These are phyloP conservation scores for Meghimatium bilineatum DNA, from an alignment of 2,888 invertebrate genomes.

Conservation along the genomic window DNA sequence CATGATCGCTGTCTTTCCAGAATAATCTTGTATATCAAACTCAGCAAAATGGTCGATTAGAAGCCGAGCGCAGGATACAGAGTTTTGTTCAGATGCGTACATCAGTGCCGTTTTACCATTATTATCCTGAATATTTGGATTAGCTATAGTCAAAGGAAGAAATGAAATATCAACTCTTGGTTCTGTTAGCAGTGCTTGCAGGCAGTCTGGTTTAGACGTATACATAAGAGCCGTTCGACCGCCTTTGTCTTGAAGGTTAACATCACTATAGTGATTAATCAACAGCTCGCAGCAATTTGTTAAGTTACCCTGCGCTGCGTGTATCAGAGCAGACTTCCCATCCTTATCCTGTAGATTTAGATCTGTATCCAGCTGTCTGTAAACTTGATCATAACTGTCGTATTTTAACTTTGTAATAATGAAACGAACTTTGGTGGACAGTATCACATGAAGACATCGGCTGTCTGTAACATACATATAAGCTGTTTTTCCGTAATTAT, in stretches of 20 bases:
- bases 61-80: neutral
- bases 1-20: slow-evolving; percentile 20
- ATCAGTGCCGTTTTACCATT: slow-evolving; percentile 35
- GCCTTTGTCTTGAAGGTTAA: neutral
- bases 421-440: neutral
- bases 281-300: neutral
- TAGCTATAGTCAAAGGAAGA: no score
- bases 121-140: slow-evolving; percentile 16
- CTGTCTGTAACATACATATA: slow-evolving; percentile 11
- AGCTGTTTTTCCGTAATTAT: slow-evolving; percentile 9
- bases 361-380: neutral
- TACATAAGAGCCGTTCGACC: slow-evolving; percentile 23
- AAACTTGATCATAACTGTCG: neutral
- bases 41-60: neutral
- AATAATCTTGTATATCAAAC: neutral
- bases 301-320: neutral
- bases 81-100: slow-evolving; percentile 12
- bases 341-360: slow-evolving; percentile 18
- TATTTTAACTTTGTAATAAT: neutral
- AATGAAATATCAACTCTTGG: neutral
- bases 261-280: neutral
- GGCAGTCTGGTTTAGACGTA: neutral
- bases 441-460: slow-evolving; percentile 2
- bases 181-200: neutral
- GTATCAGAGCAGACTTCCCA: slow-evolving; percentile 8